phyloP scores from a whole-genome alignment of 2,888 invertebrate species.

The Drosophila algonquin region DNA sequence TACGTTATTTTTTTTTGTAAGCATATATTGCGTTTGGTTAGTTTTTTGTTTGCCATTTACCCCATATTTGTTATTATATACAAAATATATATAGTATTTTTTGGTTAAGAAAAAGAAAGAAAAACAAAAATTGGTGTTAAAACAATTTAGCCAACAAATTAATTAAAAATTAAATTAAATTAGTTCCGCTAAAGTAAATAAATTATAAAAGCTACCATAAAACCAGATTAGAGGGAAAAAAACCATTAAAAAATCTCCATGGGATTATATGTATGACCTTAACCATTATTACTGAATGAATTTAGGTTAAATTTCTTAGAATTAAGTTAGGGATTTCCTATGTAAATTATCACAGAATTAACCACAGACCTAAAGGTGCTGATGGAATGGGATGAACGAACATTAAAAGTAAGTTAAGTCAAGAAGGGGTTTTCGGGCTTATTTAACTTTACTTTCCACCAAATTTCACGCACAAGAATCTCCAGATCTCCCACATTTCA shows the following conservation, averaged over 20 bases:
- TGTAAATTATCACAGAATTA: background rate
- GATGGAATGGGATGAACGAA: background rate
- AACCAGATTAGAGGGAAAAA: conserved; percentile 37
- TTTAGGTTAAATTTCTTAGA: background rate
- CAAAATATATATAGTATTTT: conserved; percentile 27
- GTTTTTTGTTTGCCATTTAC: conserved; percentile 65
- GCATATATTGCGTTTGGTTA: conserved; percentile 42
- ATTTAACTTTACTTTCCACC: background rate
- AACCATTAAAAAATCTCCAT: background rate
- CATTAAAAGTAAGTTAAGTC: background rate
- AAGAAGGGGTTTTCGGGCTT: background rate
- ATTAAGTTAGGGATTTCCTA: background rate
- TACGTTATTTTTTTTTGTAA: conserved; percentile 33
- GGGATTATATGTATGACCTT: conserved; percentile 10
- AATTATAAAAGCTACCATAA: conserved; percentile 57
- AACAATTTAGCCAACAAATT: conserved; percentile 46
- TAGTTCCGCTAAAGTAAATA: conserved; percentile 18
- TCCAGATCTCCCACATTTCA: background rate
- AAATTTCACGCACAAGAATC: background rate
- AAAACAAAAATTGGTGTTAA: conserved; percentile 63
- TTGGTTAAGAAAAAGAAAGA: conserved; percentile 60
- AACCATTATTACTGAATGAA: conserved; percentile 9
- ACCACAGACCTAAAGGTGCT: background rate
- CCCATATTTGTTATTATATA: conserved; percentile 51
- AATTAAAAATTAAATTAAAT: conserved; percentile 39